Evolutionary conservation across 1,140 invertebrate genomes (phyloP).

Genomic region (Drosophila guanche): DNA sequence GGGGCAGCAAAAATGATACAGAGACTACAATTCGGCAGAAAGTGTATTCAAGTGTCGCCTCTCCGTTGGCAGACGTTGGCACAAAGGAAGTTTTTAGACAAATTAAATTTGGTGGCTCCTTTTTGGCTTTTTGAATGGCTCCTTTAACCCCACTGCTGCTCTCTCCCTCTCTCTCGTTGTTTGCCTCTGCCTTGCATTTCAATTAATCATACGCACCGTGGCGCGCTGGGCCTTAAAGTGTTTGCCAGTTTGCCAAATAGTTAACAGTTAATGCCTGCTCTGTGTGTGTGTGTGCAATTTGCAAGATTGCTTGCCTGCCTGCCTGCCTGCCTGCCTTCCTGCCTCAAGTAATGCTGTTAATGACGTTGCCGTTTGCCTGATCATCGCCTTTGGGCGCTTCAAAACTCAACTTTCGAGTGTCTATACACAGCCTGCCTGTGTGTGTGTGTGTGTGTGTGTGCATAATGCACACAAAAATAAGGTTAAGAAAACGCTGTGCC

Average conservation of each 20-base stretch:
- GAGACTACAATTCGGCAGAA: too few species aligned
- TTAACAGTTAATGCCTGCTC: conserved; percentile 40
- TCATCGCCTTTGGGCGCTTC: conserved; percentile 2
- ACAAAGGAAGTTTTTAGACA: too few species aligned
- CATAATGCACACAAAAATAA: conserved; percentile 56
- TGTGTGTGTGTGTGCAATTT: conserved; percentile 57
- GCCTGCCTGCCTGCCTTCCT: conserved; percentile 7
- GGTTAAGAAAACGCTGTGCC: conserved; percentile 62
- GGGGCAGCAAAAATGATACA: too few species aligned
- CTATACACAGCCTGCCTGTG: neutral
- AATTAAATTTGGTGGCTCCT: too few species aligned
- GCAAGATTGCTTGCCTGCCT: conserved; percentile 62
- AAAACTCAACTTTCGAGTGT: conserved; percentile 51
- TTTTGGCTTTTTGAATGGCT: too few species aligned
- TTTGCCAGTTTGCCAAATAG: conserved; percentile 23
- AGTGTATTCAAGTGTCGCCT: too few species aligned
- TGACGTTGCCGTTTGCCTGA: too few species aligned
- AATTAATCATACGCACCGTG: conserved; percentile 79
- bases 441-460: conserved; percentile 16
- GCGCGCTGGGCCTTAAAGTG: conserved; percentile 18
- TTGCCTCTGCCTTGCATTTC: conserved; percentile 65
- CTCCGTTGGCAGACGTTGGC: too few species aligned
- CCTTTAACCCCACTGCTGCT: neutral
- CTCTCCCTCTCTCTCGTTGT: neutral
- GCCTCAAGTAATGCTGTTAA: too few species aligned